These are phyloP conservation scores for Polyommatus iphigenia DNA, from an alignment of 2,888 invertebrate species.

Conservation along the genomic window DNA sequence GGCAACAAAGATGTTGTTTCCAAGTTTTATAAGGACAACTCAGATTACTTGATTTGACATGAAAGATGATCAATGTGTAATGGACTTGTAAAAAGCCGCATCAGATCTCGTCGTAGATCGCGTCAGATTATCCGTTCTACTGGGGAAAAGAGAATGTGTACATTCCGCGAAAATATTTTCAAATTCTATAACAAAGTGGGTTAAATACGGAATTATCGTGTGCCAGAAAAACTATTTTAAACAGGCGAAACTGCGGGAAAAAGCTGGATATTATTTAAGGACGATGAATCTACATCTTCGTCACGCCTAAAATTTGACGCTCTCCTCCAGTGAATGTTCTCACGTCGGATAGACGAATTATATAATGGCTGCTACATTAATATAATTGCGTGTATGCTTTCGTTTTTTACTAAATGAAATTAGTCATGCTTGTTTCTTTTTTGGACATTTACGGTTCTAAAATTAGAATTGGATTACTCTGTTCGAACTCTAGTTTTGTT, in stretches of 20 bases:
- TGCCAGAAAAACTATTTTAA: too few species aligned
- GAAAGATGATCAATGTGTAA: too few species aligned
- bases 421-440: not conserved
- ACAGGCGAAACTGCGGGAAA: not conserved
- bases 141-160: too few species aligned
- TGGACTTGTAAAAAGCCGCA: too few species aligned
- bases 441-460: not conserved
- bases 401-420: not conserved
- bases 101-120: too few species aligned
- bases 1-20: not conserved
- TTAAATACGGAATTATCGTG: too few species aligned
- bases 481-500: not conserved
- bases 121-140: too few species aligned
- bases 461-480: not conserved
- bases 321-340: not conserved
- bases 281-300: conserved; percentile 60
- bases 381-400: conserved; percentile 8
- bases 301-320: not conserved
- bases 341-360: not conserved
- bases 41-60: not conserved
- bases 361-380: not conserved
- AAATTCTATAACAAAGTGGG: too few species aligned
- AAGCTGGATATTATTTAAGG: conserved; percentile 52
- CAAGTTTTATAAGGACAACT: not conserved
- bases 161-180: too few species aligned